Percentiles rank a stretch among this genome's conserved stretches.
phyloP scores from a whole-genome alignment of 2,113 vertebrate genomes.

The Thymallus thymallus region DNA sequence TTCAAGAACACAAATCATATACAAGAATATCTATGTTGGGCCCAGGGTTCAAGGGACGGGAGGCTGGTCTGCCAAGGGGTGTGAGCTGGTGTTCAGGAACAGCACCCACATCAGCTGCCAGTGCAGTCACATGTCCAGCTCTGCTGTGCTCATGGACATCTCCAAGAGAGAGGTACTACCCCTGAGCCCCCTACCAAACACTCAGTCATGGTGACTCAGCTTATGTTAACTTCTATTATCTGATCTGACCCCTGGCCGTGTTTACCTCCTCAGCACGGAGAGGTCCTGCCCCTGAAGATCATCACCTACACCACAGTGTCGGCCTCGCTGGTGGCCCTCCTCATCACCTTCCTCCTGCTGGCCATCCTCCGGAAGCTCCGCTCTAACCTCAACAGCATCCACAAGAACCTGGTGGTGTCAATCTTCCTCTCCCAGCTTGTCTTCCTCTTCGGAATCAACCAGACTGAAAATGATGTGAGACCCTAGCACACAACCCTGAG shows the following conservation, averaged over 20 bases:
- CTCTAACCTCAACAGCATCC: conserved; percentile 84
- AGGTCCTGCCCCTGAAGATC: conserved; percentile 83
- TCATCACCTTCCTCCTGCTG: conserved; percentile 81
- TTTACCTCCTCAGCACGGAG: conserved; percentile 75
- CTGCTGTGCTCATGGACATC: conserved; percentile 86
- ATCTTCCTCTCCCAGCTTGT: conserved; percentile 84
- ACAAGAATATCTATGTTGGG: neutral
- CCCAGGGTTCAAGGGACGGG: conserved; percentile 67
- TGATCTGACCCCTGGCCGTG: neutral
- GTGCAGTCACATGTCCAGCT: conserved; percentile 80
- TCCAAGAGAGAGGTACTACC: conserved; percentile 81
- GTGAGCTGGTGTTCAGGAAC: conserved; percentile 82
- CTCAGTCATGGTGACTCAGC: neutral
- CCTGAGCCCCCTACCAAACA: too few species aligned
- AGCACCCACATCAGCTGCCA: conserved; percentile 77
- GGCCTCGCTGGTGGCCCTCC: conserved; percentile 78
- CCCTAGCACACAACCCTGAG: neutral
- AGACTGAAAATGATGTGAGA: conserved; percentile 84
- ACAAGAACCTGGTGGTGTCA: conserved; percentile 78
- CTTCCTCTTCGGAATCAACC: conserved; percentile 84
- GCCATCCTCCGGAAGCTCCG: conserved; percentile 71
- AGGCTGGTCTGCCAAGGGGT: conserved; percentile 85
- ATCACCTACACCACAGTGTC: conserved; percentile 79
- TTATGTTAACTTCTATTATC: neutral
- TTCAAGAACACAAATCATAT: too few species aligned